Evolutionary conservation across 2,888 invertebrate genomes (phyloP).

Genomic region (Aphodius sticticus): DNA sequence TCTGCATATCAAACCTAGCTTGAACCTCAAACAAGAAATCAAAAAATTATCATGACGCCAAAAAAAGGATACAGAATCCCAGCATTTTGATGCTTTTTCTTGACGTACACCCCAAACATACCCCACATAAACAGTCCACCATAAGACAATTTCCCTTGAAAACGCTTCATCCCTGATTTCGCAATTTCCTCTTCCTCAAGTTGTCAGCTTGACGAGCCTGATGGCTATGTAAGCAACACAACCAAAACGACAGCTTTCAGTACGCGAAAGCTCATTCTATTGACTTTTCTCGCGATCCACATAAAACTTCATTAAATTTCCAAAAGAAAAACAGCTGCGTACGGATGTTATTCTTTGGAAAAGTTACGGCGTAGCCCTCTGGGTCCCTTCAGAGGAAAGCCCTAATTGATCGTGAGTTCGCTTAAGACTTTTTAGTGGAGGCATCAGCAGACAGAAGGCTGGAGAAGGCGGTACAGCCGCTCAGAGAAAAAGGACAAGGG

Average conservation of each 20-base stretch:
- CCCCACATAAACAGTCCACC: background rate
- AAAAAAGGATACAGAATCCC: too few relatives aligned
- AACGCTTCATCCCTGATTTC: background rate
- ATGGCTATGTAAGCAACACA: background rate
- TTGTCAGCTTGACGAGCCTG: background rate
- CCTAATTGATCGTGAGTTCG: background rate
- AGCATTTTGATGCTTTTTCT: too few relatives aligned
- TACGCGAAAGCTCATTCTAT: background rate
- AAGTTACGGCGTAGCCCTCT: background rate
- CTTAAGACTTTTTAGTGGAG: background rate
- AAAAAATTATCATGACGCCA: too few relatives aligned
- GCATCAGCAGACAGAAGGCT: background rate
- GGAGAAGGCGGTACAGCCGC: background rate
- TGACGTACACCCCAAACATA: too few relatives aligned
- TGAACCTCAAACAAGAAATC: too few relatives aligned
- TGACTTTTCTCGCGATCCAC: background rate
- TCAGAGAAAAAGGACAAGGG: background rate
- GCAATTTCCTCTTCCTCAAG: background rate
- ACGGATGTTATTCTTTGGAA: background rate
- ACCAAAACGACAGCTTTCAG: background rate
- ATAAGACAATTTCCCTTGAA: background rate
- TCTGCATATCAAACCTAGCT: too few relatives aligned
- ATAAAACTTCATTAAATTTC: conserved; percentile 4
- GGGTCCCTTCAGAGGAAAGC: background rate
- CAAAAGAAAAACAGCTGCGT: background rate